These are phyloP conservation scores for Anseranas semipalmata DNA, from an alignment of 2,113 vertebrate species.

Conservation along the genomic window DNA sequence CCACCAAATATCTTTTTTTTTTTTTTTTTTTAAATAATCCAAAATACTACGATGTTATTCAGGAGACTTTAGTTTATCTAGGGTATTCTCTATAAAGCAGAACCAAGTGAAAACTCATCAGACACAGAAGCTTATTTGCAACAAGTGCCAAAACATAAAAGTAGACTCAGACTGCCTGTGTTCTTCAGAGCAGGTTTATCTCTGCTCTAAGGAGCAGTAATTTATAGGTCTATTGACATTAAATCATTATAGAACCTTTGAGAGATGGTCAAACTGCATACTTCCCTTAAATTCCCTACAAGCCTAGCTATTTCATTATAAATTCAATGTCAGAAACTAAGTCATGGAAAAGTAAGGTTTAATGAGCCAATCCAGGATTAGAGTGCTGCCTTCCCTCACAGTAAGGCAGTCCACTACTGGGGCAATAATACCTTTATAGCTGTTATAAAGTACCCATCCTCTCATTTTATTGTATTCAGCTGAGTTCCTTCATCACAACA, in stretches of 20 bases:
- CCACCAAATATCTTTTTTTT: not conserved
- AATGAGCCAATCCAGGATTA: not conserved
- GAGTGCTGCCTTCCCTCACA: not conserved
- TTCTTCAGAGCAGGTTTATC: not conserved
- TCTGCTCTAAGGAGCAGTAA: not conserved
- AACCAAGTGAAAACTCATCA: not conserved
- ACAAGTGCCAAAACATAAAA: not conserved
- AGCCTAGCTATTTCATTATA: not conserved
- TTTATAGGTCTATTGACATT: not conserved
- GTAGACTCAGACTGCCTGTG: not conserved
- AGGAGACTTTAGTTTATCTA: not conserved
- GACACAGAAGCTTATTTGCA: not conserved
- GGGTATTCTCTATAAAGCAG: not conserved
- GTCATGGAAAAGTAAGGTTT: not conserved
- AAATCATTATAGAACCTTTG: not conserved
- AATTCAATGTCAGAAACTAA: not conserved
- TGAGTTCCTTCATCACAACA: not conserved
- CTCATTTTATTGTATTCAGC: not conserved
- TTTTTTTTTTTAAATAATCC: not conserved
- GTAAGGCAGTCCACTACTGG: not conserved
- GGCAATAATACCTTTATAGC: not conserved
- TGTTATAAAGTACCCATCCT: not conserved
- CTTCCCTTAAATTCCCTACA: not conserved
- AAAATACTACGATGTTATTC: not conserved
- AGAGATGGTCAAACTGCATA: not conserved